Conservation (phyloP, 2,113 vertebrate genomes). For the Pteruthius melanotis region DNA sequence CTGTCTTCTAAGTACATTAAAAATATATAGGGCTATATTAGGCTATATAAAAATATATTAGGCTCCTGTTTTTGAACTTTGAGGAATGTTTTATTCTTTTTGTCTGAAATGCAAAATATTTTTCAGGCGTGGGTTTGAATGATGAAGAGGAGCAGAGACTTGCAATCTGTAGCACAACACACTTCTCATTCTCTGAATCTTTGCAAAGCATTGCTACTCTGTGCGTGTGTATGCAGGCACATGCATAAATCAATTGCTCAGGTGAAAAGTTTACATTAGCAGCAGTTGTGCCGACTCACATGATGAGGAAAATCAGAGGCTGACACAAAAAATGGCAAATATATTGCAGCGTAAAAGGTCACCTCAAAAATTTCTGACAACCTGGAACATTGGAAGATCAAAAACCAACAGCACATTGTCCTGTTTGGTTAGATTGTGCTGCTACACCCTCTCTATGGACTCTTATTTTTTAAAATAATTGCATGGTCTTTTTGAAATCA, state of each 20-base stretch:
- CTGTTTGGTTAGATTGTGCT: neutral
- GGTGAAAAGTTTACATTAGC: slow-evolving; percentile 36
- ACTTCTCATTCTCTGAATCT: neutral
- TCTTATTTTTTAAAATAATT: slow-evolving; percentile 52
- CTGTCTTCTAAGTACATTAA: neutral
- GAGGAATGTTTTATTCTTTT: neutral
- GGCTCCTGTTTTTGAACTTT: neutral
- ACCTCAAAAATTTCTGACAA: slow-evolving; percentile 55
- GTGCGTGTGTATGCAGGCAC: neutral
- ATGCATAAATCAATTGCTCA: neutral
- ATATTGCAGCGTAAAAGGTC: slow-evolving; percentile 50
- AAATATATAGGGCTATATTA: neutral
- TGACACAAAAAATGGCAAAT: slow-evolving; percentile 55
- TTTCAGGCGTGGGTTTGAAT: neutral
- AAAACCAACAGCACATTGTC: slow-evolving; percentile 45
- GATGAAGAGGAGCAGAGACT: neutral
- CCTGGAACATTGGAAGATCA: slow-evolving; percentile 56
- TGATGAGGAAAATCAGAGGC: neutral
- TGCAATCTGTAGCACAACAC: neutral
- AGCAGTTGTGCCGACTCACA: neutral
- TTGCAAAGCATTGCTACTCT: neutral
- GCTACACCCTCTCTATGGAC: neutral
- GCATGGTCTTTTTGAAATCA: slow-evolving; percentile 28
- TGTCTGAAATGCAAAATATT: neutral
- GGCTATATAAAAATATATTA: neutral